A percentile compares a stretch with the other conserved stretches of the same genome.
Evolutionary conservation across 2,888 invertebrate genomes (phyloP).

Genomic region (Pocota personata): DNA sequence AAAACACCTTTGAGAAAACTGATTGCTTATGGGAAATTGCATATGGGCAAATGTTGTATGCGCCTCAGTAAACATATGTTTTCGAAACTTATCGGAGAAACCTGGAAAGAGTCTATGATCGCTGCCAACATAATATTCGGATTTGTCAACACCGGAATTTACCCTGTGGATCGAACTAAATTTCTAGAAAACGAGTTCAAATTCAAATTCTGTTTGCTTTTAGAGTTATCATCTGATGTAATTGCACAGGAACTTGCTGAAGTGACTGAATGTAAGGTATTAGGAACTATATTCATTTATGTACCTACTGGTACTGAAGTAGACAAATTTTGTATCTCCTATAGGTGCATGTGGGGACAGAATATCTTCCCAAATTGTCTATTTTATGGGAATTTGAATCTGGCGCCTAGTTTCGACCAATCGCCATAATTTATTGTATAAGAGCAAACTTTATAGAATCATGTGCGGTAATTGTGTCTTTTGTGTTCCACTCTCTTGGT

Average conservation of each 20-base stretch:
- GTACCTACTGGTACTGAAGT: conserved; percentile 12
- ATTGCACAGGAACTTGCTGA: conserved; percentile 3
- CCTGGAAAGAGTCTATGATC: conserved; percentile 13
- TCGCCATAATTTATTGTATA: too few relatives aligned
- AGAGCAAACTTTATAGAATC: too few relatives aligned
- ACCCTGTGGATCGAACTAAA: conserved; percentile 8
- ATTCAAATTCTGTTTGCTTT: conserved; percentile 10
- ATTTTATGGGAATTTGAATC: too few relatives aligned
- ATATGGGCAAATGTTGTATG: conserved; percentile 38
- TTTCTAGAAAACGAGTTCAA: conserved; percentile 15
- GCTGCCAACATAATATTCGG: conserved; percentile 19
- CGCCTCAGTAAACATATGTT: conserved; percentile 17
- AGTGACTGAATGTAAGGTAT: not conserved
- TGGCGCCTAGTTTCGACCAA: too few relatives aligned
- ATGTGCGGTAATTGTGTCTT: too few relatives aligned
- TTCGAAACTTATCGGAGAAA: conserved; percentile 23
- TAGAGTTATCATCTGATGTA: conserved; percentile 1
- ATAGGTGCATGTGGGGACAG: too few relatives aligned
- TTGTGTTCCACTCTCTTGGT: too few relatives aligned
- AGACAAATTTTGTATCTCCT: not conserved
- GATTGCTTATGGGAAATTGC: conserved; percentile 18
- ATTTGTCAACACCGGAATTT: conserved; percentile 24
- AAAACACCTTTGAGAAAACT: conserved; percentile 38
- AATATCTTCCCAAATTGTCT: too few relatives aligned
- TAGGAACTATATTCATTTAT: not conserved